A percentile compares a stretch with the other conserved stretches of the same genome.
Conservation (phyloP, 2,888 invertebrate genomes). For the Drosophila anomalata region DNA sequence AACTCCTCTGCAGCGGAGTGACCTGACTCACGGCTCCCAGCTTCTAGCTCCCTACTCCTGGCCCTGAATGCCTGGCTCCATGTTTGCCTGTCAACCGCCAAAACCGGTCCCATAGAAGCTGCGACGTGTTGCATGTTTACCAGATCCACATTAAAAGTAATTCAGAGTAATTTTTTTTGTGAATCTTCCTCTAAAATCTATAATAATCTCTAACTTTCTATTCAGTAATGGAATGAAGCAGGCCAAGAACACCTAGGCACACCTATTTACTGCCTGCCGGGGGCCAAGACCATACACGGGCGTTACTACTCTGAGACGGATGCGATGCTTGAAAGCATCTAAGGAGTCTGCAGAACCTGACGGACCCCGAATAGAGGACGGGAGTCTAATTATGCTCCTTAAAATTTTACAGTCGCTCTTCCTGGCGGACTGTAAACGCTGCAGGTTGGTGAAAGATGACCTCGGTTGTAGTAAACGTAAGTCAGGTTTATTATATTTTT, state of each 20-base stretch:
- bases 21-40: not conserved
- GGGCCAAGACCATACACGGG: constrained; percentile 97
- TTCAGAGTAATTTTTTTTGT: too few relatives aligned
- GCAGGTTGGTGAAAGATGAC: constrained; percentile 97
- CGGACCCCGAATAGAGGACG: constrained; percentile 99
- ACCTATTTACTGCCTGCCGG: constrained; percentile 97
- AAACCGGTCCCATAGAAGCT: constrained; percentile 8
- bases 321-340: constrained; percentile 98
- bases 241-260: constrained; percentile 88
- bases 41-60: not conserved
- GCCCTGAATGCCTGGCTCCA: constrained; percentile 28
- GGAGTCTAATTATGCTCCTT: constrained; percentile 95
- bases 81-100: constrained; percentile 53
- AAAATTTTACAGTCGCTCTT: constrained; percentile 94
- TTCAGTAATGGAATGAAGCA: too few relatives aligned
- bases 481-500: constrained; percentile 5
- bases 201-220: too few relatives aligned
- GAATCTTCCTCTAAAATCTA: too few relatives aligned
- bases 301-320: constrained; percentile 99
- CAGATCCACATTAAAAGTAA: constrained; percentile 5
- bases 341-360: constrained; percentile 90
- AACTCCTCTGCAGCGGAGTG: constrained; percentile 6
- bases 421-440: constrained; percentile 92
- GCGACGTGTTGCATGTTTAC: constrained; percentile 61
- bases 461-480: constrained; percentile 88